Base-by-base conservation (phyloP, 2,888 invertebrate genomes). In the Eupithecia exiguata region DNA sequence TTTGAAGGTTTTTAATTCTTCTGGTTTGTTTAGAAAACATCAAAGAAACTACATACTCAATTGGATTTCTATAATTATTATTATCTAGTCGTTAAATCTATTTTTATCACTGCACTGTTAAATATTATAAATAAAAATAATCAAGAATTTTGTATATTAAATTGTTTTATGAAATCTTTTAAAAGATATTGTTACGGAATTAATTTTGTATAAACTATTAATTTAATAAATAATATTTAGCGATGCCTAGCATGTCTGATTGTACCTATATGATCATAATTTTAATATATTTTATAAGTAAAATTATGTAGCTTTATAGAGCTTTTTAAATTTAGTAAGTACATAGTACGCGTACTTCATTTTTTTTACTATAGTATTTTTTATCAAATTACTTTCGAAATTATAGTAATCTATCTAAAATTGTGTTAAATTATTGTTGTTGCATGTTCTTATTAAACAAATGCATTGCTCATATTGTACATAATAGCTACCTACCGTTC, bases 181-280 rank as follows among this genome's bases (percentile, higher is more conserved):
- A 58, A 12, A 12, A 14, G 1, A 58, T 25, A 58, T 58, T 58
- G 5, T 58, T 25, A 25, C 12, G 25, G 25, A 58, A 58, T 58
- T 12, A 25, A 25, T 58, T 25, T 58, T 58, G 58, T 58, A 58
- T 10, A 58, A 25, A 25, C 5, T 25, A 58, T 58, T 58, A 25
- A 65, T 65, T 36, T n/a, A 63, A 16, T 36, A 63, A 1, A 16
- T 61, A 30, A 71, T 72, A 72, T 69, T 65, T 74, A 72, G 72
- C 72, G 63, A 75, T 80, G 80, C 80, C 70, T 76, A 77, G 80
- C 81, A 80, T 79, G 77, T 75, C 78, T 69, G 43, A 61, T 62
- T 78, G 72, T 78, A 77, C 61, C n/a, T n/a, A n/a, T n/a, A 74
- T 70, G 49, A 53, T 76, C 25, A n/a, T 65, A 25, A 58, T n/a